Percentiles rank a stretch among this genome's conserved stretches.
Evolutionary conservation across 1,140 invertebrate species (phyloP).

Genomic region (Elymnias hypermnestra): DNA sequence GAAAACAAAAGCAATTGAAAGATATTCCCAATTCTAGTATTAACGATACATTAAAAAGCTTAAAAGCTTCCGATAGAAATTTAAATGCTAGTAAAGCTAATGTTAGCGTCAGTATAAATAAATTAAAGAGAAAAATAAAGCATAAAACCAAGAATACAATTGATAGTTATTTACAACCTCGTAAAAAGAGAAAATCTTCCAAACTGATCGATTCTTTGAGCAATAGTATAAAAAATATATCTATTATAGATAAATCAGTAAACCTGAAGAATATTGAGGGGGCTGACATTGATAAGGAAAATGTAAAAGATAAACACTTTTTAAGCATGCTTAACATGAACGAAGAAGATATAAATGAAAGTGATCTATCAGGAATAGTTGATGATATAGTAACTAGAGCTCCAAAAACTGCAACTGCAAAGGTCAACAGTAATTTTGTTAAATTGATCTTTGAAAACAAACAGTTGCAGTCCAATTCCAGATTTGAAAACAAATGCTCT

Average conservation of each 20-base stretch:
- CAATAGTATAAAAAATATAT: conserved; percentile 37
- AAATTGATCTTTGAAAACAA: conserved; percentile 59
- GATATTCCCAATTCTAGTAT: conserved; percentile 25
- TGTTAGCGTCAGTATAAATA: conserved; percentile 53
- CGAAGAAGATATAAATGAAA: conserved; percentile 54
- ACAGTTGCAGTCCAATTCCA: conserved; percentile 25
- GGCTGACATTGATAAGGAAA: conserved; percentile 25
- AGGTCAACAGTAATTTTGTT: conserved; percentile 49
- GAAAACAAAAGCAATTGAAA: conserved; percentile 48
- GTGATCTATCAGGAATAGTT: conserved; percentile 79
- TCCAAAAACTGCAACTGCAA: conserved; percentile 38
- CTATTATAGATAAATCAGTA: conserved; percentile 10
- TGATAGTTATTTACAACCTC: conserved; percentile 51
- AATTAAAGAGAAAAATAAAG: conserved; percentile 47
- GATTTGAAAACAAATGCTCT: conserved; percentile 44
- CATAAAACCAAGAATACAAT: conserved; percentile 43
- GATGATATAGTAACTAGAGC: conserved; percentile 74
- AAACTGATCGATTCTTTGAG: conserved; percentile 25
- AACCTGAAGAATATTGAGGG: conserved; percentile 2
- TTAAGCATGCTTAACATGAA: conserved; percentile 57
- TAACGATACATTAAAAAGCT: conserved; percentile 44
- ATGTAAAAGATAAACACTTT: conserved; percentile 19
- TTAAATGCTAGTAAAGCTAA: conserved; percentile 39
- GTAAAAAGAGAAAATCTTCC: conserved; percentile 36
- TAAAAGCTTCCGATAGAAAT: conserved; percentile 36